These are phyloP conservation scores for Drosophila macrothrix DNA, from an alignment of 2,888 invertebrate species.

Conservation along the genomic window DNA sequence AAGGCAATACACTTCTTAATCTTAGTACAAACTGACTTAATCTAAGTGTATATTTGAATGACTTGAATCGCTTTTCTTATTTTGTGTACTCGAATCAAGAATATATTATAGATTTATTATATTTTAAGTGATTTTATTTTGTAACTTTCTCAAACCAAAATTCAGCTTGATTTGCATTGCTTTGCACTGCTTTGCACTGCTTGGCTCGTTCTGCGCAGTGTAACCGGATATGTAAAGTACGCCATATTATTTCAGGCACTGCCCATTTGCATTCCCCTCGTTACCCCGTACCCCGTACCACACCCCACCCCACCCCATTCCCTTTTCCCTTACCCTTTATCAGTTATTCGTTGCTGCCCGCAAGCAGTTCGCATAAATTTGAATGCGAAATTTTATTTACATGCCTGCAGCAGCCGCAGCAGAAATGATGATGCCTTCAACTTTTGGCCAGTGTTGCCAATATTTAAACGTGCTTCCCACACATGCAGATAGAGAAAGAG, in stretches of 20 bases:
- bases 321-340: background rate
- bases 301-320: background rate
- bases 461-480: constrained; percentile 20
- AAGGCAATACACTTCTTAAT: background rate
- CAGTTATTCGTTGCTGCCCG: constrained; percentile 18
- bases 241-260: constrained; percentile 52
- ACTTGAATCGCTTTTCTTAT: background rate
- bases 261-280: background rate
- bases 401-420: constrained; percentile 29
- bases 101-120: background rate
- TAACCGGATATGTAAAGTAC: constrained; percentile 44
- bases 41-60: background rate
- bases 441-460: constrained; percentile 34
- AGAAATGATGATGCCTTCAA: constrained; percentile 19
- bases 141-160: background rate
- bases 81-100: too few species aligned
- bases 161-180: background rate
- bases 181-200: background rate
- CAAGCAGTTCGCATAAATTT: constrained; percentile 56
- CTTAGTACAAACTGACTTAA: background rate
- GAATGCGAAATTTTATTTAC: constrained; percentile 54
- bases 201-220: constrained; percentile 16
- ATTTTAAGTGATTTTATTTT: too few species aligned
- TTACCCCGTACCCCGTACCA: background rate
- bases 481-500: background rate